These are phyloP conservation scores for Mesocentrotus franciscanus DNA, from an alignment of 53 echinoderm and acorn worm species.

Conservation along the genomic window DNA sequence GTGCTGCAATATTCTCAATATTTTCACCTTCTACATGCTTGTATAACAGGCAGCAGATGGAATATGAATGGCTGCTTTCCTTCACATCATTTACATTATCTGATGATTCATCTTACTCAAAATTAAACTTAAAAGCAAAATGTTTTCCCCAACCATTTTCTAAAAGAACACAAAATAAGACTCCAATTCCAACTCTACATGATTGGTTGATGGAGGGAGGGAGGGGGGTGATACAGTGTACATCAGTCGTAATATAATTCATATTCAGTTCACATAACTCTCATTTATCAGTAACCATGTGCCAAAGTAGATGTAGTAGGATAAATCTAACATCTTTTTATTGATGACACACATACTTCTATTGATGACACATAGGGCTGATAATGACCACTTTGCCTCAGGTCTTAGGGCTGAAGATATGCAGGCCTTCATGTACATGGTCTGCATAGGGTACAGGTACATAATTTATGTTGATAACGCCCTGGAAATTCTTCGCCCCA, in stretches of 20 bases:
- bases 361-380: slow-evolving; percentile 5
- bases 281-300: background rate
- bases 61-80: background rate
- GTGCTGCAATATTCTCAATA: background rate
- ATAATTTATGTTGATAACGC: background rate
- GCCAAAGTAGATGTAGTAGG: background rate
- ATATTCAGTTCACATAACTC: background rate
- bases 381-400: slow-evolving; percentile 24
- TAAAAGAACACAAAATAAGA: background rate
- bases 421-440: too few species aligned
- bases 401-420: background rate
- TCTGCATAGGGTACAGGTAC: background rate
- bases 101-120: background rate
- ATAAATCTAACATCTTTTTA: background rate
- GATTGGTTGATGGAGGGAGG: too few species aligned
- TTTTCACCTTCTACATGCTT: background rate
- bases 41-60: background rate
- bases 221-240: background rate
- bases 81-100: background rate
- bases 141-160: background rate
- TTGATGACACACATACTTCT: slow-evolving; percentile 31
- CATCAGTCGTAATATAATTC: background rate
- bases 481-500: background rate
- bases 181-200: background rate
- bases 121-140: background rate